Base-by-base conservation (phyloP, 2,888 invertebrate genomes). In the Gastrophysa polygoni region DNA sequence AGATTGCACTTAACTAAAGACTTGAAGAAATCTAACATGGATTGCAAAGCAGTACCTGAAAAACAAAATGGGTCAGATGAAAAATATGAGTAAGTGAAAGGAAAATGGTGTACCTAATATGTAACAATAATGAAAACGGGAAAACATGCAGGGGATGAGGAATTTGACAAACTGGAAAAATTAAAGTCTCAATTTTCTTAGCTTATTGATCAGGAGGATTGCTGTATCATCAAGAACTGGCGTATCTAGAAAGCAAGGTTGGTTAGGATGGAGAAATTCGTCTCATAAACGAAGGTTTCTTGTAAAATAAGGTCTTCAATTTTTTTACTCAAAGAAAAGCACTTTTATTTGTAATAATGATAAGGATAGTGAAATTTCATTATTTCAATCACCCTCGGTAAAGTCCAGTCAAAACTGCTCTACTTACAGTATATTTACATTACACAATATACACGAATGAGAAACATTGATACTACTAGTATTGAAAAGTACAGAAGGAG, bases 21-120 rank as follows among this genome's bases (percentile, higher is more conserved):
- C 82, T 93, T 91, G 79, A 98, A 92, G 72, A 98, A 93, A 71
- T 95, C 93, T 68, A 97, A 84, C 86, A 98, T 91, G 5, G 98
- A 92, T 73, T 88, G 89, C 57, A 98, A 84, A 0, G 98, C 98
- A 1, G 93, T 92, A 32, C 97, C 94, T 92, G 78, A 48, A 70
- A 58, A 46, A 66, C 38, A 64, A 20, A 46, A 17, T 29, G 6
- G 7, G 14, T 11, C 14, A 50, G 29, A 21, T 48, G 20, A 48
- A 24, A 46, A 48, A 14, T 48, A 24, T 48, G 21, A n/a, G 24
- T 20, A 6, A 5, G 14, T 14, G 10, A 5, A 10, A 38, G 14
- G 1, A 38, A 8, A 38, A 11, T 6, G 4, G n/a, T 38, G 38
- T 38, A 38, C 38, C 14, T 14, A 38, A 32, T 11, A 11, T 10